phyloP scores from a whole-genome alignment of 2,797 vertebrate genomes.

The Coendou prehensilis region DNA sequence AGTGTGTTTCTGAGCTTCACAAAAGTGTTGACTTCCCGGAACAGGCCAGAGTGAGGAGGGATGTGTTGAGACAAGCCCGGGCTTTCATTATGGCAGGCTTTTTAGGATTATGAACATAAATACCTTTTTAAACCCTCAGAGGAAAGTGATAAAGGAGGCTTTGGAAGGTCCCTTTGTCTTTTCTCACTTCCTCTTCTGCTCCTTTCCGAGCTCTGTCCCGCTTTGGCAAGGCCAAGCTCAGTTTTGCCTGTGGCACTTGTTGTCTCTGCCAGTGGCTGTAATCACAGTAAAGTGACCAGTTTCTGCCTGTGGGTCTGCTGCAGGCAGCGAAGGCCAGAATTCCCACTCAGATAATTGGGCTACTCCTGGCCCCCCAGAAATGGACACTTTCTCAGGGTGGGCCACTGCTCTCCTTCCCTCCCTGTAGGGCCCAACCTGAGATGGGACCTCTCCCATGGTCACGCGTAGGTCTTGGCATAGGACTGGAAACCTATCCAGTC shows the following conservation, averaged over 20 bases:
- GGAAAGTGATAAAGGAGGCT: slow-evolving; percentile 82
- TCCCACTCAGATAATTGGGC: fast-evolving
- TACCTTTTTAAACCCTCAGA: slow-evolving; percentile 80
- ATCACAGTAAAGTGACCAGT: slow-evolving; percentile 35
- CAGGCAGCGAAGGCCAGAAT: not conserved
- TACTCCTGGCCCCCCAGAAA: slow-evolving; percentile 30
- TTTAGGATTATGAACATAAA: slow-evolving; percentile 80
- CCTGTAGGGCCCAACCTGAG: not conserved
- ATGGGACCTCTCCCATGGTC: not conserved
- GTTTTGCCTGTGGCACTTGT: slow-evolving; percentile 65
- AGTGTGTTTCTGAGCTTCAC: slow-evolving; percentile 76
- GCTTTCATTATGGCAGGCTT: slow-evolving; percentile 67
- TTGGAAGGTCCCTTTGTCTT: slow-evolving; percentile 85
- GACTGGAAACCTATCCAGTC: not conserved
- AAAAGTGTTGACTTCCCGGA: slow-evolving; percentile 71
- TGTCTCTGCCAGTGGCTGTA: slow-evolving; percentile 84
- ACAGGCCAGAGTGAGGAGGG: slow-evolving; percentile 74
- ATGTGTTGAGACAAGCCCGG: slow-evolving; percentile 82
- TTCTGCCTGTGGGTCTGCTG: slow-evolving; percentile 31
- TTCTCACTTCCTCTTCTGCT: slow-evolving; percentile 75
- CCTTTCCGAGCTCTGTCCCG: slow-evolving; percentile 82
- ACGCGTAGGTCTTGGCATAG: not conserved
- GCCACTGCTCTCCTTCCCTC: not conserved
- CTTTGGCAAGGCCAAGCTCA: slow-evolving; percentile 77
- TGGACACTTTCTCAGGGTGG: not conserved